Evolutionary conservation across 2,888 invertebrate genomes (phyloP).

Genomic region (Athripsodes cinereus): DNA sequence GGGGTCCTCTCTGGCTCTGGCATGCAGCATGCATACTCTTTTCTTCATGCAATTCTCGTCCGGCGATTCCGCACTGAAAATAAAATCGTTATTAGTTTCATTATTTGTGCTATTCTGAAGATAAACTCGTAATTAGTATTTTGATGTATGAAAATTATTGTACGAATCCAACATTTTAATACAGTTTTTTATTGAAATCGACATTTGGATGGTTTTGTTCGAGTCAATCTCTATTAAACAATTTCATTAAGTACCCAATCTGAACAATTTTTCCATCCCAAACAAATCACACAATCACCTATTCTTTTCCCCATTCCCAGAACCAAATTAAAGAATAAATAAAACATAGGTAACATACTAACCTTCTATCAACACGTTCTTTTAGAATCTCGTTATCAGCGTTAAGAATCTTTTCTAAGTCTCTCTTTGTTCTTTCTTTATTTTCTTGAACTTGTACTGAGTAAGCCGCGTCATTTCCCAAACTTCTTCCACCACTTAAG

Average conservation of each 20-base stretch:
- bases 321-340: no score
- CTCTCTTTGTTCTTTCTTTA: slow-evolving; percentile 7
- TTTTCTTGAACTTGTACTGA: slow-evolving; percentile 1
- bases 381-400: background rate
- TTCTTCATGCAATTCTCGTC: slow-evolving; percentile 22
- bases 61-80: slow-evolving; percentile 14
- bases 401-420: slow-evolving; percentile 6
- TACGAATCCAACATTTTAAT: no score
- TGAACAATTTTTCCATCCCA: no score
- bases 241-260: no score
- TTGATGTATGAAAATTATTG: background rate
- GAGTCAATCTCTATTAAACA: no score
- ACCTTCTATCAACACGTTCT: no score
- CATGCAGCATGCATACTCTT: slow-evolving; percentile 21
- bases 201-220: no score
- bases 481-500: slow-evolving; percentile 7
- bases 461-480: slow-evolving; percentile 1
- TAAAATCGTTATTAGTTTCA: background rate
- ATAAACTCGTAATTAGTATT: background rate
- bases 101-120: background rate
- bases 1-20: slow-evolving; percentile 19
- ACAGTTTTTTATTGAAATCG: no score
- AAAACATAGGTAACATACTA: no score
- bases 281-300: no score
- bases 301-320: no score